Percentiles rank a stretch among this genome's conserved stretches.
phyloP scores from a whole-genome alignment of 2,888 invertebrate genomes.

The Microchrysa polita region DNA sequence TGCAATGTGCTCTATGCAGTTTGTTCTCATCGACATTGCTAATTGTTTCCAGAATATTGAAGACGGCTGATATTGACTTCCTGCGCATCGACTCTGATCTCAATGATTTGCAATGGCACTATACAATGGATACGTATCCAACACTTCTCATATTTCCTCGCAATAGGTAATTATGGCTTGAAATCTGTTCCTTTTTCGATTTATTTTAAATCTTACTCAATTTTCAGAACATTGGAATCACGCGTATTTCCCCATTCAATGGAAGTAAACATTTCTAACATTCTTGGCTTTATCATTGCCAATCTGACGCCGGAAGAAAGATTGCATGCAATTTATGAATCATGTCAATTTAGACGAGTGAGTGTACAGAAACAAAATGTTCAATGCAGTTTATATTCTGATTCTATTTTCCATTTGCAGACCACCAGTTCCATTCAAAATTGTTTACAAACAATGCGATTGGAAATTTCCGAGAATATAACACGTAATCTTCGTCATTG shows the following conservation, averaged over 20 bases:
- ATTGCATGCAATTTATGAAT: constrained; percentile 67
- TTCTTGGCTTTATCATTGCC: constrained; percentile 77
- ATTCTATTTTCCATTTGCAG: constrained; percentile 20
- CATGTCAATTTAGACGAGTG: constrained; percentile 67
- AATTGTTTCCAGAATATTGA: constrained; percentile 72
- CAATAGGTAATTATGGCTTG: constrained; percentile 66
- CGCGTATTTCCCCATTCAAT: constrained; percentile 72
- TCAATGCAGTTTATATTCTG: too few relatives aligned
- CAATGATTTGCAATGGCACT: constrained; percentile 85
- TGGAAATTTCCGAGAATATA: constrained; percentile 39
- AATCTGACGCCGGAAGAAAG: constrained; percentile 70
- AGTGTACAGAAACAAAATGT: constrained; percentile 23
- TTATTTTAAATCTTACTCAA: constrained; percentile 16
- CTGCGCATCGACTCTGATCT: constrained; percentile 81
- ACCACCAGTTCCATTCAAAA: constrained; percentile 21
- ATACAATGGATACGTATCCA: constrained; percentile 79
- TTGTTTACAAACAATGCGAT: constrained; percentile 31
- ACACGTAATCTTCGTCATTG: constrained; percentile 26
- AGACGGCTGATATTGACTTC: constrained; percentile 68
- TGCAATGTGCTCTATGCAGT: constrained; percentile 80
- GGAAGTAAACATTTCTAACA: constrained; percentile 57
- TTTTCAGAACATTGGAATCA: constrained; percentile 73
- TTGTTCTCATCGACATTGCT: constrained; percentile 75
- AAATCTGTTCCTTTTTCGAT: neutral
- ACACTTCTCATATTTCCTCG: constrained; percentile 83